A percentile compares a stretch with the other conserved stretches of the same genome.
Evolutionary conservation across 2,888 invertebrate genomes (phyloP).

Genomic region (Drosophila leonis): DNA sequence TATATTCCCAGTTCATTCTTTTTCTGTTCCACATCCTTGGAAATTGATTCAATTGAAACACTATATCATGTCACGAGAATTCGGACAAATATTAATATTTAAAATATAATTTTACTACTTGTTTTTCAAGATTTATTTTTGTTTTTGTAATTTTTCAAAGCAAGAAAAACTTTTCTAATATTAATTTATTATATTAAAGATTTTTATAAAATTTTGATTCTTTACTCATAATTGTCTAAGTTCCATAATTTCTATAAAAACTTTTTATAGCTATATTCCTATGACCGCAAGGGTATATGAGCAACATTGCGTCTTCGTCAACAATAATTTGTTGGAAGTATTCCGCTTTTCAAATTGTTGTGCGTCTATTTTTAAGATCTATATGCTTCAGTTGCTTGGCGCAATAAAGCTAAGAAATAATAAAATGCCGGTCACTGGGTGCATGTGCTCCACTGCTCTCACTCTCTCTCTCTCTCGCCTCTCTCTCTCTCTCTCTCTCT

Average conservation of each 20-base stretch:
- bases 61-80: too few relatives aligned
- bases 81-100: too few relatives aligned
- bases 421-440: constrained; percentile 12
- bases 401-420: neutral
- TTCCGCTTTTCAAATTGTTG: constrained; percentile 3
- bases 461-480: neutral
- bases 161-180: too few relatives aligned
- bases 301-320: neutral
- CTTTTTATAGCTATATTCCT: neutral
- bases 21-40: too few relatives aligned
- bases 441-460: neutral
- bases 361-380: constrained; percentile 14
- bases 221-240: neutral
- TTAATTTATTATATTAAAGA: too few relatives aligned
- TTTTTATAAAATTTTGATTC: too few relatives aligned
- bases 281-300: neutral
- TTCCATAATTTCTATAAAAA: neutral
- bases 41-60: too few relatives aligned
- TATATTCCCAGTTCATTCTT: too few relatives aligned
- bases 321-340: neutral
- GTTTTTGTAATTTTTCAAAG: too few relatives aligned
- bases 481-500: neutral
- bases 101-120: too few relatives aligned
- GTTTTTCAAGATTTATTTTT: too few relatives aligned
- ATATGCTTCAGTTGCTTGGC: constrained; percentile 5